phyloP scores from a whole-genome alignment of 2,888 invertebrate species.

The Euphydryas editha region DNA sequence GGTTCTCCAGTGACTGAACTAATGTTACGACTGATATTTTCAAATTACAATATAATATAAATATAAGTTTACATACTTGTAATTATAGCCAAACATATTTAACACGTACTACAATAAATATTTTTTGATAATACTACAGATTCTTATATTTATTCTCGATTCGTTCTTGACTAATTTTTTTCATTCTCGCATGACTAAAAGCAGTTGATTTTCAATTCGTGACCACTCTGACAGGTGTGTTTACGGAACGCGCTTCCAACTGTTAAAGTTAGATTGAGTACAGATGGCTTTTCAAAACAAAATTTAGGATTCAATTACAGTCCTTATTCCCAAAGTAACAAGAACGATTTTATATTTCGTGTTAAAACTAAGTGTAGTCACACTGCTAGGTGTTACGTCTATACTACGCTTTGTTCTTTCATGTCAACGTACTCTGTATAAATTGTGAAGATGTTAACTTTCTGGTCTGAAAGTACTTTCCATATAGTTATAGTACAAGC shows the following conservation, averaged over 20 bases:
- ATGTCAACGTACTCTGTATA: conserved; percentile 2
- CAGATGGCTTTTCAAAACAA: conserved; percentile 17
- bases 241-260: conserved; percentile 61
- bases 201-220: conserved; percentile 74
- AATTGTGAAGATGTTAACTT: conserved; percentile 5
- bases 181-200: conserved; percentile 62
- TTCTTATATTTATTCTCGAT: background rate
- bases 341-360: conserved; percentile 13
- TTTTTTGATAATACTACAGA: too few relatives aligned
- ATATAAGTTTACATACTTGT: too few relatives aligned
- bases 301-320: conserved; percentile 19
- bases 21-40: too few relatives aligned
- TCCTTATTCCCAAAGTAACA: conserved; percentile 12
- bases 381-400: background rate
- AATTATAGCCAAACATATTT: too few relatives aligned
- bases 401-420: conserved; percentile 1
- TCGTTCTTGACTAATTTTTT: conserved; percentile 40
- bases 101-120: too few relatives aligned
- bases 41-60: too few relatives aligned
- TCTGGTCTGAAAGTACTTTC: background rate
- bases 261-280: conserved; percentile 66
- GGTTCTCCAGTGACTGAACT: too few relatives aligned
- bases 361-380: background rate
- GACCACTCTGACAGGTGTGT: conserved; percentile 69
- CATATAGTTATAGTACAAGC: background rate